Evolutionary conservation across 2,888 invertebrate species (phyloP), one percentile per base, ranked within the genome.

Genomic region (Flexamia atlantica): DNA sequence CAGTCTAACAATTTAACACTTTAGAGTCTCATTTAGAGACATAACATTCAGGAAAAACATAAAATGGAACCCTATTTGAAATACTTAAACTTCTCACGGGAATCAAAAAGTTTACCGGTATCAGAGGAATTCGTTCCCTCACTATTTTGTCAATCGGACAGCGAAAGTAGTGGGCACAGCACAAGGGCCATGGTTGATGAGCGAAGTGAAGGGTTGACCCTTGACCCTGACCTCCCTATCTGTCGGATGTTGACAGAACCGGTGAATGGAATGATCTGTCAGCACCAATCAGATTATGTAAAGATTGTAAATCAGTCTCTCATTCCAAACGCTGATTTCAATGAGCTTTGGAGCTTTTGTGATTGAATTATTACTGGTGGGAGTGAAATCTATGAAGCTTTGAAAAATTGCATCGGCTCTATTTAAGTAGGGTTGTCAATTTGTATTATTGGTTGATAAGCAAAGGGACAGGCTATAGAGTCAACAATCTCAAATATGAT

Each of bases 221-320:
- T 64, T 30, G 64, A 64, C 64, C 64, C 20, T 64, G 64, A 64
- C 64, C 64, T 30, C 64, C 9, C 28, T 14, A 64, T 64, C 64
- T 28, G 64, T 64, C 64, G 17, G 64, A 64, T 28, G 28, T 64
- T 64, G 64, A 64, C 64, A 64, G 28, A 25, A 12, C 57, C 20
- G 23, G 64, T 28, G 64, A 64, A 64, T 64, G 64, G 25, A 64
- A 30, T 28, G 30, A 28, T 64, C 64, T 64, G 64, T 64, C 64
- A 64, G 64, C 64, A 17, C 64, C 64, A 64, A 64, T 64, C 64
- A 64, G 64, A 64, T 64, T 64, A 64, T 64, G 64, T 64, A 64
- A 64, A 64, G 64, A 64, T 64, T 64, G 64, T 64, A 64, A 64
- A 64, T 64, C 28, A 25, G 12, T 30, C 64, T 64, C 53, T 53